Evolutionary conservation across 2,888 invertebrate genomes (phyloP).

Genomic region (Habrosyne pyritoides): DNA sequence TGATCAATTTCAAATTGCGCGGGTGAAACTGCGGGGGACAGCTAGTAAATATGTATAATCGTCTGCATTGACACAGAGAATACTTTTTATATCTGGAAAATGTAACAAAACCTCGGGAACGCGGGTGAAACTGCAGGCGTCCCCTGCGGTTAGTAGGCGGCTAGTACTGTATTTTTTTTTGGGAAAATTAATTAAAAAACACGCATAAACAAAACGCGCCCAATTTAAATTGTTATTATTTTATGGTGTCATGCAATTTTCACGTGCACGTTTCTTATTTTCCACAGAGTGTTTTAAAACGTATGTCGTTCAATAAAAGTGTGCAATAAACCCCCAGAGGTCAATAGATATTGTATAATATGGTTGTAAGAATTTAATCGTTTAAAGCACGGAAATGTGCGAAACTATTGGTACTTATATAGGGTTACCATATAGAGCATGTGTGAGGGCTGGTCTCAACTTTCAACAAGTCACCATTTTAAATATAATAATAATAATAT

Average conservation of each 20-base stretch:
- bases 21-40: no score
- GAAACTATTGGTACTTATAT: not conserved
- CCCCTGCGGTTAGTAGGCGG: no score
- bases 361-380: slow-evolving; percentile 23
- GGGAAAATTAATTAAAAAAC: no score
- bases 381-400: slow-evolving; percentile 24
- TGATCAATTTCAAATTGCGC: no score
- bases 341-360: slow-evolving; percentile 33
- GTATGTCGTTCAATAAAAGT: slow-evolving; percentile 27
- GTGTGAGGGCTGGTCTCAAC: not conserved
- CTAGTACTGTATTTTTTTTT: no score
- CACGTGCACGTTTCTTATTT: not conserved
- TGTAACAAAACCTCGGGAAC: no score
- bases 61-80: no score
- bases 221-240: not conserved
- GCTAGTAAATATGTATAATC: no score
- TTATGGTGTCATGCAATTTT: not conserved
- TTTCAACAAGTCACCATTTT: no score
- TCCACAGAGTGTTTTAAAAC: not conserved
- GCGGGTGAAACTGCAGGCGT: no score
- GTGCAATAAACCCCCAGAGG: slow-evolving; percentile 34
- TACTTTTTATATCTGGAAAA: no score
- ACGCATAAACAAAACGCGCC: not conserved
- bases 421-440: not conserved
- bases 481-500: no score